Conservation (phyloP, 2,113 vertebrate species). For the Plecotus auritus region DNA sequence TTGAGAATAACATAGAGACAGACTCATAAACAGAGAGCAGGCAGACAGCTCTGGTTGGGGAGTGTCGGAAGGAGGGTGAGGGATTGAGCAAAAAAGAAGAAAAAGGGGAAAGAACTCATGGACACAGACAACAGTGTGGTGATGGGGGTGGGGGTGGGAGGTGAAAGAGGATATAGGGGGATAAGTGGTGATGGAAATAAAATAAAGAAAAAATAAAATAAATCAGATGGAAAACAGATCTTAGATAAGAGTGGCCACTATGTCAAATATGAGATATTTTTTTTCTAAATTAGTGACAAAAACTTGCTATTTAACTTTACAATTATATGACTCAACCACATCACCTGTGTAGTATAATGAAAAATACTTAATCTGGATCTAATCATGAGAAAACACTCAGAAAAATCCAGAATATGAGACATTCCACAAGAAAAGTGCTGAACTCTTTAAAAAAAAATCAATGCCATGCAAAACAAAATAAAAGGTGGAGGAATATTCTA, state of each 20-base stretch:
- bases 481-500: neutral
- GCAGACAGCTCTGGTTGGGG: neutral
- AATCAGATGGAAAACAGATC: slow-evolving; percentile 4
- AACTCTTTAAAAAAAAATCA: neutral
- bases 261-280: slow-evolving; percentile 1
- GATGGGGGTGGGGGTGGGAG: neutral
- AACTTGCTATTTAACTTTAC: neutral
- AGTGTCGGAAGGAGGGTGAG: neutral
- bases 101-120: neutral
- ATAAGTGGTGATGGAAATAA: neutral
- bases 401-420: neutral
- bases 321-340: neutral
- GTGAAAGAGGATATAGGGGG: neutral
- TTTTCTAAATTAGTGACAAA: neutral
- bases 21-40: neutral
- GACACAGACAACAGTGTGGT: neutral
- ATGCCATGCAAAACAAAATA: neutral
- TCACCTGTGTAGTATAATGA: neutral
- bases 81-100: neutral
- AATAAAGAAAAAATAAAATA: neutral
- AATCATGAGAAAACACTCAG: neutral
- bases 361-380: slow-evolving; percentile 4
- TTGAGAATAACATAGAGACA: neutral
- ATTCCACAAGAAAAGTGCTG: neutral
- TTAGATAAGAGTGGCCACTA: neutral